phyloP scores from a whole-genome alignment of 37 sponge, comb jelly and placozoan genomes.

The Cliona cf. orientalis region DNA sequence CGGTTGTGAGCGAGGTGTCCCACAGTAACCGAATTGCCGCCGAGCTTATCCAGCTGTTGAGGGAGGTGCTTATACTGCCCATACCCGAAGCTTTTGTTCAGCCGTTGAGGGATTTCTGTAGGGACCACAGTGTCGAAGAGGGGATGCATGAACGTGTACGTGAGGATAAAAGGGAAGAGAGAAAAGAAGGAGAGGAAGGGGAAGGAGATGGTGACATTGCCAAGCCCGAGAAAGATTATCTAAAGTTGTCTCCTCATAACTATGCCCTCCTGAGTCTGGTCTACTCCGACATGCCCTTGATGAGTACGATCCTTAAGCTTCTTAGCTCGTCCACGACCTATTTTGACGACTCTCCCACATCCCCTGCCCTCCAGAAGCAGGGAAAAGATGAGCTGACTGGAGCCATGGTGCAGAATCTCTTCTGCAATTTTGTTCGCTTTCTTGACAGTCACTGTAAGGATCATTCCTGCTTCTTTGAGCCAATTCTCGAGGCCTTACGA shows the following conservation, averaged over 20 bases:
- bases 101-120: background rate
- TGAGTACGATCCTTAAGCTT: conserved; percentile 1
- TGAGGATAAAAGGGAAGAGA: no score
- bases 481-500: conserved; percentile 23
- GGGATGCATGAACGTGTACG: background rate
- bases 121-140: no score
- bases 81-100: background rate
- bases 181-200: no score
- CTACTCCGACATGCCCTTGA: conserved; percentile 17
- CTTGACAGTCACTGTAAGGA: conserved; percentile 35
- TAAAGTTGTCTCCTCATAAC: background rate
- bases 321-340: conserved; percentile 21
- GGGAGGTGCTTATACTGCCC: background rate
- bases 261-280: conserved; percentile 21
- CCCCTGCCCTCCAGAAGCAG: background rate
- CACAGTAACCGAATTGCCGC: background rate
- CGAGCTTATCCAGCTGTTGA: conserved; percentile 25
- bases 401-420: background rate
- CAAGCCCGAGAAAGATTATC: no score
- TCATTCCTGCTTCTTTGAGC: conserved; percentile 40
- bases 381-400: background rate
- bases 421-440: conserved; percentile 22
- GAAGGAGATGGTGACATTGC: no score
- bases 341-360: background rate
- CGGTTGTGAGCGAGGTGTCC: background rate